Evolutionary conservation across 2,113 vertebrate species (phyloP).

Genomic region (Elaphurus davidianus): DNA sequence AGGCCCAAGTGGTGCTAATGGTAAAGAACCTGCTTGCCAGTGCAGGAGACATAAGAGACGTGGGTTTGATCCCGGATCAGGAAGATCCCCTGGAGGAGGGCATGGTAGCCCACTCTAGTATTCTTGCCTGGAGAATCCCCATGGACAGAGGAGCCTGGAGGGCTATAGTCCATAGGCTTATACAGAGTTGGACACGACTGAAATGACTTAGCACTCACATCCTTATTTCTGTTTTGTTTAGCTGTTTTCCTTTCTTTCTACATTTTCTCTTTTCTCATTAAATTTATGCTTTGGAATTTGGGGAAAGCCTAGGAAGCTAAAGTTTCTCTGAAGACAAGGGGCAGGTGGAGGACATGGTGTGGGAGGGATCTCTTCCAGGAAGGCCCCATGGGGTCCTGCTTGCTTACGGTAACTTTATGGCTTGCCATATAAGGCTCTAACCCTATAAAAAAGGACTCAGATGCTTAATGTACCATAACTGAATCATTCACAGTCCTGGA

Average conservation of each 20-base stretch:
- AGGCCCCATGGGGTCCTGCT: not conserved
- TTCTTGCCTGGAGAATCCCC: not conserved
- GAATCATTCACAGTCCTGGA: not conserved
- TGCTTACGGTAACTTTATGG: not conserved
- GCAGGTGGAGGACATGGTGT: not conserved
- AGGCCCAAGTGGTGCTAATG: not conserved
- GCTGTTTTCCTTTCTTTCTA: not conserved
- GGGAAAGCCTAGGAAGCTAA: not conserved
- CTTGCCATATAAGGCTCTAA: not conserved
- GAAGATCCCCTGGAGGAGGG: not conserved
- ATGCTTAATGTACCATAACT: not conserved
- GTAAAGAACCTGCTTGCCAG: not conserved
- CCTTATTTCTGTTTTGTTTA: not conserved
- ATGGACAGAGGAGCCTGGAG: not conserved
- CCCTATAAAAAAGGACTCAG: not conserved
- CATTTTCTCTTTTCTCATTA: not conserved
- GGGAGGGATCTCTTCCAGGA: not conserved
- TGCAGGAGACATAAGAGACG: not conserved
- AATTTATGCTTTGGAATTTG: not conserved
- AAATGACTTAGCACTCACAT: not conserved
- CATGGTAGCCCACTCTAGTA: not conserved
- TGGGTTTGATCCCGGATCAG: not conserved
- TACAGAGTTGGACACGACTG: not conserved
- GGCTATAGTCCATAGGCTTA: not conserved
- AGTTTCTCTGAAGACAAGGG: not conserved